Base-by-base conservation (phyloP, 2,797 vertebrate species). In the Anabas testudineus region DNA sequence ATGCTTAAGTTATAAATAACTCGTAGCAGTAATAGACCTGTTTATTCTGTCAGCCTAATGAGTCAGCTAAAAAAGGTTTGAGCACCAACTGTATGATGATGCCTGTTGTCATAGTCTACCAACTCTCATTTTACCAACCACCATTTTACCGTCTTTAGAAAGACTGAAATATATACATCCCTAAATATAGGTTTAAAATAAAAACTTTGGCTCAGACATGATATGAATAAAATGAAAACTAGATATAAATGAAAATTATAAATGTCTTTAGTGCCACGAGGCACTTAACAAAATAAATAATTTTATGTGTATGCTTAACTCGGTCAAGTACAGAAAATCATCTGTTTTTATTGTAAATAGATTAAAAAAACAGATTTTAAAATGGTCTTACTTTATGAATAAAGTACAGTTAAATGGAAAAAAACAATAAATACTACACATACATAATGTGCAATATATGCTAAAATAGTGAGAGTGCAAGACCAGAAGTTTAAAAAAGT, bases 1-100 rank as follows among this genome's bases (percentile, higher is more conserved):
- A 76, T 64, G 67, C 39, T 46, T 0, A 10, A 36, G 54, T 49
- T 89, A 90, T 75, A 89, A 90, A 91, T 91, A 89, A 52, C 64
- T 26, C 0, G 0, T 5, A 49, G 34, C 43, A 59, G 48, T 63
- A 57, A 81, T 67, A 51, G 58, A 70, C 21, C 39, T 32, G 49
- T 70, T 81, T 75, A 67, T 82, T 81, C 57, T 76, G 67, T 80
- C 67, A 60, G 52, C 43, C 34, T 49, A n/a, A 78, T 74, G 74
- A 84, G 46, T 81, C 80, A 54, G 60, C 61, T 15, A 47, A 62
- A 57, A 43, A 76, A 64, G 59, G 82, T 24, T 15, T 45, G 22
- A 71, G 52, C 32, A 65, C 19, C 36, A 16, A 42, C 49, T 34
- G 48, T 21, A 36, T 34, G 39, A 48, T 64, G 26, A 74, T 34